phyloP scores from a whole-genome alignment of 1,140 invertebrate species.

The Caerostris extrusa region DNA sequence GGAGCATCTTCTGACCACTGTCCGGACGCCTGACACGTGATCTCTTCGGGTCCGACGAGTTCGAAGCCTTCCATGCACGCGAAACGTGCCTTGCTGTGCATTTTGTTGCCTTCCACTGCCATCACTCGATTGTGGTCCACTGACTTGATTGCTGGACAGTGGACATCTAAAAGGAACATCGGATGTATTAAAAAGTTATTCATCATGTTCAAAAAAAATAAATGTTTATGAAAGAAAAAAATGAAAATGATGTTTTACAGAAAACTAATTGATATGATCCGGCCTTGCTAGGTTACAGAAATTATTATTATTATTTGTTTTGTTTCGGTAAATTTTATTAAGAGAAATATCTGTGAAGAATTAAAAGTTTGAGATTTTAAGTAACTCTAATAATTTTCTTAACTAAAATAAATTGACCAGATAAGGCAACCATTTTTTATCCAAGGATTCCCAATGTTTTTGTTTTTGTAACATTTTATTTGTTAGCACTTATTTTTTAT shows the following conservation, averaged over 20 bases:
- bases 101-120: conserved; percentile 78
- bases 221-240: background rate
- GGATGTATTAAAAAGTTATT: background rate
- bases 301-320: too few species aligned
- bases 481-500: too few species aligned
- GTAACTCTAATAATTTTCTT: too few species aligned
- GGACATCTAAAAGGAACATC: conserved; percentile 68
- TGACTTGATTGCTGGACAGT: conserved; percentile 78
- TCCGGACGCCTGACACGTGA: conserved; percentile 78
- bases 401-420: too few species aligned
- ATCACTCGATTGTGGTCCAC: conserved; percentile 79
- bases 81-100: conserved; percentile 78
- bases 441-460: too few species aligned
- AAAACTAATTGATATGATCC: too few species aligned
- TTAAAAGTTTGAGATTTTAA: too few species aligned
- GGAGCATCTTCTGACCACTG: conserved; percentile 79
- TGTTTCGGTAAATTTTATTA: too few species aligned
- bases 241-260: background rate
- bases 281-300: too few species aligned
- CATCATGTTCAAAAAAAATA: background rate
- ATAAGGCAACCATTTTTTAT: too few species aligned
- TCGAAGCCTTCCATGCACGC: conserved; percentile 79
- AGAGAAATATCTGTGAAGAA: too few species aligned
- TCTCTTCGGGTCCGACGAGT: conserved; percentile 77
- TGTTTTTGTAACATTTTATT: too few species aligned